Evolutionary conservation across 2,113 vertebrate species (phyloP).

Genomic region (Gallinago media): DNA sequence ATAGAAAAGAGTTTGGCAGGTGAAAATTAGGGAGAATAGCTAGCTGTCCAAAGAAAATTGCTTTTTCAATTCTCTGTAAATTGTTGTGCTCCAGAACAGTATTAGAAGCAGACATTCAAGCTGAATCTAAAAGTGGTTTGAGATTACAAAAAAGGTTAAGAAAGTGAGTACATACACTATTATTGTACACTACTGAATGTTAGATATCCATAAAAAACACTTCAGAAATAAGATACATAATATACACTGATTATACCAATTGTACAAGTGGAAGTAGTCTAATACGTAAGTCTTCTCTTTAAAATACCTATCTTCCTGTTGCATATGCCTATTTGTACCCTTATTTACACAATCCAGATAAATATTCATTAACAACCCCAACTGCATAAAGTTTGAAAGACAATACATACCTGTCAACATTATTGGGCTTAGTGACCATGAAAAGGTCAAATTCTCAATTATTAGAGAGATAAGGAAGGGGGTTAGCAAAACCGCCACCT

Average conservation of each 20-base stretch:
- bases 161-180: neutral
- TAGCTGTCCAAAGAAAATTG: conserved; percentile 63
- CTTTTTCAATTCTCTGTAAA: conserved; percentile 68
- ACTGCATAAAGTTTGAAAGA: neutral
- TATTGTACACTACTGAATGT: neutral
- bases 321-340: neutral
- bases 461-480: no score
- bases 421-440: no score
- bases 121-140: conserved; percentile 38
- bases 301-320: neutral
- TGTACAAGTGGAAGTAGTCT: neutral
- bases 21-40: conserved; percentile 72
- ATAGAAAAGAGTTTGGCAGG: conserved; percentile 56
- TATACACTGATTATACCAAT: neutral
- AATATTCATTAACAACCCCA: neutral
- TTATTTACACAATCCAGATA: neutral
- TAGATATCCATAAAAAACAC: neutral
- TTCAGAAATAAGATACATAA: neutral
- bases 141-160: neutral
- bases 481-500: no score
- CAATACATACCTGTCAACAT: neutral
- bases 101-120: conserved; percentile 21
- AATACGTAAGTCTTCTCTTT: neutral
- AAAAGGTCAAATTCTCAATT: no score
- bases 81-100: conserved; percentile 56